Evolutionary conservation across 1,140 invertebrate species (phyloP), one percentile per base, ranked within the genome.

Genomic region (Drosophila lini): DNA sequence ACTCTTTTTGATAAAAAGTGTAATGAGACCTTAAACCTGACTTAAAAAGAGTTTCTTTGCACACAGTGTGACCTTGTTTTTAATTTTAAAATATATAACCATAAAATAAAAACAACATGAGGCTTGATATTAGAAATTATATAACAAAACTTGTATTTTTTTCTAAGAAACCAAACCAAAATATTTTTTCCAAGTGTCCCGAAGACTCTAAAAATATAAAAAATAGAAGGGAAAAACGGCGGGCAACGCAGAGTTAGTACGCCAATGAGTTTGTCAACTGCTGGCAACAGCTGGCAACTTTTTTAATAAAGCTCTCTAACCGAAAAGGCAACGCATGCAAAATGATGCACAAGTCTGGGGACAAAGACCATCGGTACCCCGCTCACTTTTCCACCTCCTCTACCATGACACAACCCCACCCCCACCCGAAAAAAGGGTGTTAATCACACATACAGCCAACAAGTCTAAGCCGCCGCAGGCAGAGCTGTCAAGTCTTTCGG

Each of bases 221-320:
- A 22, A 44, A 36, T 7, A 25, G 13, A 4, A 13, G 13, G 13
- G 3, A 36, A 32, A 22, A 48, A 15, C 32, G 2, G 16, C 50
- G 50, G 36, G 5, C 52, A 59, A 16, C 28, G 34, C 41, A 64
- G 48, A 57, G 48, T 40, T 41, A 44, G 40, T 41, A 60, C 47
- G 58, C 58, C 76, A 73, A 83, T 89, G 84, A 88, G 83, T 89
- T 89, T 88, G 84, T 88, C 84, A 89, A 89, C 80, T 80, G 84
- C 65, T 56, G 74, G 74, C 55, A 67, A 77, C 74, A 79, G 73
- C 71, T 65, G 71, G 74, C 62, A 77, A 88, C 84, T 89, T 88
- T 89, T 88, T 89, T 88, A 88, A 88, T 88, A 88, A 83, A 85
- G 73, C 64, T 41, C 36, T 52, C 68, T 65, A 5, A 65, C 68